Evolutionary conservation across 2,888 invertebrate genomes (phyloP), one percentile per base, ranked within the genome.

Genomic region (Crocallis elinguaria): DNA sequence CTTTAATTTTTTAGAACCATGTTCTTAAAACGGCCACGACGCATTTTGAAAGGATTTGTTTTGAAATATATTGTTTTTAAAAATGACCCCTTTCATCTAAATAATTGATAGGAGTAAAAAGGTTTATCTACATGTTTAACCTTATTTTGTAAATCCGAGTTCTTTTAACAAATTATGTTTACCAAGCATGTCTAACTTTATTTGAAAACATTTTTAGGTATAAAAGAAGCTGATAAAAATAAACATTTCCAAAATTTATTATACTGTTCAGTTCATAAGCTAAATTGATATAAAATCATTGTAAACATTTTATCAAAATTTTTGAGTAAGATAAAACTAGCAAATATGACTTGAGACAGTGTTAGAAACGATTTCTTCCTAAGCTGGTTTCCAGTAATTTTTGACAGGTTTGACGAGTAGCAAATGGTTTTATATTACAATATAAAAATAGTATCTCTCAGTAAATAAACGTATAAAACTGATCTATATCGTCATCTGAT

Each of bases 361-460:
- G 8, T 7, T 14, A 29, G 9, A 29, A 29, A 29, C 3, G 5
- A 29, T 27, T 25, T 25, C 0, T 25, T 4, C n/a, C n/a, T n/a
- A 13, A 9, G 3, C 7, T 13, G 3, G 19, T 23, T 1, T 30
- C 42, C 23, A 43, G 43, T 50, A 38, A 44, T 27, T 14, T 38
- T 37, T n/a, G 37, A 33, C 32, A 12, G 5, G 1, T 19, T 32
- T n/a, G 32, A 19, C 37, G 30, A 36, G 11, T 19, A 84, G 82
- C 82, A 80, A 77, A 80, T 79, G 73, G 73, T 62, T 79, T 82
- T 77, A 79, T 72, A 79, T 71, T 79, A 77, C 60, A 56, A 71
- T 84, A 85, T 76, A 84, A 86, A 86, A 85, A 86, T 84, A 78
- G 70, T 78, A 72, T 72, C 73, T 80, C 73, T 81, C 67, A 44